phyloP scores from a whole-genome alignment of 35 echinoderm and acorn worm genomes.

The Patiria miniata region DNA sequence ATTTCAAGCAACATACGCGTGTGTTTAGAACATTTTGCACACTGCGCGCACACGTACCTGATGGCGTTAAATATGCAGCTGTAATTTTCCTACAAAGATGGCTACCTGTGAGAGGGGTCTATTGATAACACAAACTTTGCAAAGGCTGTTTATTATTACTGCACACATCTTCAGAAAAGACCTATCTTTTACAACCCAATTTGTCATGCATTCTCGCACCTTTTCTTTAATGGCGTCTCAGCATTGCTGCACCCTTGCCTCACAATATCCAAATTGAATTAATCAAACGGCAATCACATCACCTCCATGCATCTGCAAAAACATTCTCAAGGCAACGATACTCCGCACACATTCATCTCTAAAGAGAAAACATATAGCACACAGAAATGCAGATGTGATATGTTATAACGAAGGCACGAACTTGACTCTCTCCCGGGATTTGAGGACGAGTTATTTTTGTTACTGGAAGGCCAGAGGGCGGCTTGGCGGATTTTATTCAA shows the following conservation, averaged over 20 bases:
- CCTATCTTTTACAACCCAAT: neutral
- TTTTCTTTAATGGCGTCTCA: neutral
- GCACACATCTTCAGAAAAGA: neutral
- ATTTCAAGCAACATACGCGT: too few species aligned
- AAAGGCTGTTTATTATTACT: neutral
- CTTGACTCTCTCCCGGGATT: neutral
- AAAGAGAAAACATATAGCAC: neutral
- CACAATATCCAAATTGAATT: neutral
- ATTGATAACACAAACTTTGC: neutral
- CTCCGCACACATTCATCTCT: neutral
- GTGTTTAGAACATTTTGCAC: too few species aligned
- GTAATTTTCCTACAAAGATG: too few species aligned
- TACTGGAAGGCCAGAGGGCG: constrained; percentile 4
- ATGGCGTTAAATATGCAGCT: too few species aligned
- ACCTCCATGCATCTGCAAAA: constrained; percentile 7
- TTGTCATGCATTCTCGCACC: neutral
- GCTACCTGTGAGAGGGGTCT: too few species aligned
- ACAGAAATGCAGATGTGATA: neutral
- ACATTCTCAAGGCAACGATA: neutral
- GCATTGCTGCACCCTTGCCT: neutral
- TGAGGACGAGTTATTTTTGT: neutral
- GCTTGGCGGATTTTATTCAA: neutral
- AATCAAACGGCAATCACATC: constrained; percentile 4
- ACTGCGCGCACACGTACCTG: too few species aligned
- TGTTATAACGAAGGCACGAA: neutral